A percentile compares a stretch with the other conserved stretches of the same genome.
phyloP scores from a whole-genome alignment of 1,140 invertebrate genomes.

The Zaprionus inermis region DNA sequence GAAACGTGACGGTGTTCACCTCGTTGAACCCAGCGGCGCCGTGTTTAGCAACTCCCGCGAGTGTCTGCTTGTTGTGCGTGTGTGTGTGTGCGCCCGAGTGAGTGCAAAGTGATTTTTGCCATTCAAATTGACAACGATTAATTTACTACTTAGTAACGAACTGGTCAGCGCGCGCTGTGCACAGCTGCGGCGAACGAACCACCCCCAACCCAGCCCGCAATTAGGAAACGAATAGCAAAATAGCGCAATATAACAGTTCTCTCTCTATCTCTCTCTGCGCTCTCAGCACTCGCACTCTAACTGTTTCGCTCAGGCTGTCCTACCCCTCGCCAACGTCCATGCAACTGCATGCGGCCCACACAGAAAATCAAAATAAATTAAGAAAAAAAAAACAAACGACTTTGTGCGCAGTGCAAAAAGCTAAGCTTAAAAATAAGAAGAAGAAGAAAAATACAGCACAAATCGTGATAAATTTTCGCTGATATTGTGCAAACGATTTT shows the following conservation, averaged over 20 bases:
- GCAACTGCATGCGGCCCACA: conserved; percentile 68
- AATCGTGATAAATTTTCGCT: conserved; percentile 77
- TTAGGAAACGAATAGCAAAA: conserved; percentile 38
- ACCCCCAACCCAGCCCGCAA: conserved; percentile 23
- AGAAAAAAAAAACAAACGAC: conserved; percentile 56
- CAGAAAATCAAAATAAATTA: conserved; percentile 25
- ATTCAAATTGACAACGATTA: conserved; percentile 48
- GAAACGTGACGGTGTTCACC: conserved; percentile 48
- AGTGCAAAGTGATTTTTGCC: conserved; percentile 13
- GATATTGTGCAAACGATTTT: conserved; percentile 78
- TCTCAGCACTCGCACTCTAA: conserved; percentile 8
- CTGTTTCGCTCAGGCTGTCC: conserved; percentile 1
- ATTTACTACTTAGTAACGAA: conserved; percentile 32
- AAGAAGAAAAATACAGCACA: conserved; percentile 40
- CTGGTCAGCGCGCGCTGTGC: too few species aligned
- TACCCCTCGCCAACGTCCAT: conserved; percentile 53
- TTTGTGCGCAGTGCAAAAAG: conserved; percentile 59
- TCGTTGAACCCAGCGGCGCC: conserved; percentile 31
- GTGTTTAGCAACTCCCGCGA: conserved; percentile 7
- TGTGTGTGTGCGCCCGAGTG: conserved; percentile 28
- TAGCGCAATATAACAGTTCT: conserved; percentile 17
- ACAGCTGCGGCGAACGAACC: neutral
- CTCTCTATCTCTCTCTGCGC: conserved; percentile 15
- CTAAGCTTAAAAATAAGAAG: neutral
- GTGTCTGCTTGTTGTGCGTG: conserved; percentile 2